A percentile compares a stretch with the other conserved stretches of the same genome.
Conservation (phyloP, 2,113 vertebrate species). For the Semicossyphus pulcher region DNA sequence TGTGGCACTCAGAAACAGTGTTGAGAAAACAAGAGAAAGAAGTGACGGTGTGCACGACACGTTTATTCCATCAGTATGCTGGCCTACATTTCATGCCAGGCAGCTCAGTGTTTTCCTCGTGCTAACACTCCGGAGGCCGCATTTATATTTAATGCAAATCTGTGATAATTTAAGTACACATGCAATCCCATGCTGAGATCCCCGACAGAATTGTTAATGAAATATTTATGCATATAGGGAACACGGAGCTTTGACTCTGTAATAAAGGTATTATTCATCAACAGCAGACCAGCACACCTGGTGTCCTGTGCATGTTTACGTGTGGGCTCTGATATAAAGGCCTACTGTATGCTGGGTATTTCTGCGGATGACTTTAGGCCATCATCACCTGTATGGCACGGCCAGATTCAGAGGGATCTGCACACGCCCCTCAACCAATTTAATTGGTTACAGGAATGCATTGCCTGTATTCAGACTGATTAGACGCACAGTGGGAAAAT, state of each 20-base stretch:
- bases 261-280: background rate
- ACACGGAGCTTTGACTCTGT: background rate
- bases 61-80: slow-evolving; percentile 14
- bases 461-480: too few relatives aligned
- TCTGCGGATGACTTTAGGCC: too few relatives aligned
- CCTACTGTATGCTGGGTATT: too few relatives aligned
- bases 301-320: background rate
- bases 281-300: background rate
- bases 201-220: background rate
- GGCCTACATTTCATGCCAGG: slow-evolving; percentile 44
- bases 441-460: too few relatives aligned
- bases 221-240: slow-evolving; percentile 2
- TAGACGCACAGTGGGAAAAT: too few relatives aligned
- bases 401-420: too few relatives aligned
- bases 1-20: background rate
- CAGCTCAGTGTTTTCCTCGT: background rate
- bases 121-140: background rate
- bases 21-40: background rate
- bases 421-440: too few relatives aligned
- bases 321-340: background rate
- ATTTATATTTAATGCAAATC: slow-evolving; percentile 55
- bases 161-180: slow-evolving; percentile 28
- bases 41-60: background rate
- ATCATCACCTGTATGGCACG: too few relatives aligned
- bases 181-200: slow-evolving; percentile 10